Evolutionary conservation across 2,888 invertebrate species (phyloP), one percentile per base, ranked within the genome.

Genomic region (Epistrophe grossulariae): DNA sequence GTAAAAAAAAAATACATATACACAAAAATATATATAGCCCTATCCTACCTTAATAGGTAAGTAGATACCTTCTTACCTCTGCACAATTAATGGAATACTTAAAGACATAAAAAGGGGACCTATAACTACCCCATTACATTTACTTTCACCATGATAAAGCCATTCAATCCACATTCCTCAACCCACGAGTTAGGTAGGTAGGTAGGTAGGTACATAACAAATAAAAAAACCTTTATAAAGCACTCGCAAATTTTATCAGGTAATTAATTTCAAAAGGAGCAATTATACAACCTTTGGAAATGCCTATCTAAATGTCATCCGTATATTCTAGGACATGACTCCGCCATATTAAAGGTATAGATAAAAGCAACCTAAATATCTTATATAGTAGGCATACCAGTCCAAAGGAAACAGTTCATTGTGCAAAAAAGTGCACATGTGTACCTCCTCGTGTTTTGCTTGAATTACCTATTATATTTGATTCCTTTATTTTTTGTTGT

Each of bases 211-310:
- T 52, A 52, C 24, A 13, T n/a, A 55, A 28, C 28, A 55, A 55
- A 55, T 11, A n/a, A 45, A 64, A 24, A 35, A 55, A 68, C 55
- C 70, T 55, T 70, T 19, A 35, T 55, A 74, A 81, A 71, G 71
- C 74, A 71, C 78, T 81, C 85, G 71, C 85, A 81, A 78, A 85
- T 85, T 85, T 85, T 85, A 78, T 74, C 85, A 85, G 85, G 85
- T 85, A 85, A 85, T 81, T 85, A 85, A 85, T 85, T 85, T 85
- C 82, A 70, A 85, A 85, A 85, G 82, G 74, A 85, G 81, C 85
- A 85, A 85, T 85, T 85, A 68, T 50, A 85, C 70, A 82, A 79
- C 82, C 77, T 64, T 45, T 73, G 81, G 68, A 81, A 57, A 78
- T 43, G 81, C 81, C 84, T 85, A 85, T 81, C 85, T 82, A 74